Percentiles rank a stretch among this genome's conserved stretches.
Evolutionary conservation across 2,888 invertebrate species (phyloP).

Genomic region (Campoletis raptor): DNA sequence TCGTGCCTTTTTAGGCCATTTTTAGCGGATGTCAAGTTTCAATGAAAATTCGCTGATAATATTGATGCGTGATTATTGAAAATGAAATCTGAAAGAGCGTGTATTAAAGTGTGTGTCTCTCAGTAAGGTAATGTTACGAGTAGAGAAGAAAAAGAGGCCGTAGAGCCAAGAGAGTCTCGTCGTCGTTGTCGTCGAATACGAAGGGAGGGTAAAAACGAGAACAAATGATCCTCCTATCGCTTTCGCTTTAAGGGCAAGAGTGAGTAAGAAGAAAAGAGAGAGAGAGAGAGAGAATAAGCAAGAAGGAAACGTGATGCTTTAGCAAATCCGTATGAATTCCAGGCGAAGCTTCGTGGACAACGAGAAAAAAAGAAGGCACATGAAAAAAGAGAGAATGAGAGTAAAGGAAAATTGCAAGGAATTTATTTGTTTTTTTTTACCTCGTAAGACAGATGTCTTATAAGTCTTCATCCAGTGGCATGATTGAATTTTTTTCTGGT

Average conservation of each 20-base stretch:
- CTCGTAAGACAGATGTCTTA: not conserved
- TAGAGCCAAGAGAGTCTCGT: constrained; percentile 32
- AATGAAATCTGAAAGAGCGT: not conserved
- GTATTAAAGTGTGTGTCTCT: constrained; percentile 27
- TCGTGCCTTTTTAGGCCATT: too few relatives aligned
- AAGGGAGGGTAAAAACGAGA: constrained; percentile 55
- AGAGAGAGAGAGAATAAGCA: not conserved
- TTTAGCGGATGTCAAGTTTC: too few relatives aligned
- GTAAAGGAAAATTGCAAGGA: constrained; percentile 32
- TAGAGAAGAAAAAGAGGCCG: constrained; percentile 25
- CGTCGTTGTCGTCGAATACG: constrained; percentile 55
- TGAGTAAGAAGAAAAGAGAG: constrained; percentile 39
- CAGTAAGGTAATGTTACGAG: constrained; percentile 1
- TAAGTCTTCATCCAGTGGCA: constrained; percentile 5
- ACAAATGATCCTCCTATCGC: constrained; percentile 59
- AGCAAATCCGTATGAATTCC: constrained; percentile 53
- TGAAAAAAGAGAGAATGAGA: not conserved
- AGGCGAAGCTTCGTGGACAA: constrained; percentile 8
- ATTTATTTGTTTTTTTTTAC: constrained; percentile 20
- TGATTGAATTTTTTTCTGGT: constrained; percentile 8
- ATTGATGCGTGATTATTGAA: not conserved
- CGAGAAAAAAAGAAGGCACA: constrained; percentile 1
- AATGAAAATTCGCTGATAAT: not conserved
- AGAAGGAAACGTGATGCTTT: constrained; percentile 50
- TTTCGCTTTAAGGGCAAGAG: constrained; percentile 33